A percentile compares a stretch with the other conserved stretches of the same genome.
These are phyloP conservation scores for Cryptocephalus primarius DNA, from an alignment of 2,888 invertebrate genomes.

Conservation along the genomic window DNA sequence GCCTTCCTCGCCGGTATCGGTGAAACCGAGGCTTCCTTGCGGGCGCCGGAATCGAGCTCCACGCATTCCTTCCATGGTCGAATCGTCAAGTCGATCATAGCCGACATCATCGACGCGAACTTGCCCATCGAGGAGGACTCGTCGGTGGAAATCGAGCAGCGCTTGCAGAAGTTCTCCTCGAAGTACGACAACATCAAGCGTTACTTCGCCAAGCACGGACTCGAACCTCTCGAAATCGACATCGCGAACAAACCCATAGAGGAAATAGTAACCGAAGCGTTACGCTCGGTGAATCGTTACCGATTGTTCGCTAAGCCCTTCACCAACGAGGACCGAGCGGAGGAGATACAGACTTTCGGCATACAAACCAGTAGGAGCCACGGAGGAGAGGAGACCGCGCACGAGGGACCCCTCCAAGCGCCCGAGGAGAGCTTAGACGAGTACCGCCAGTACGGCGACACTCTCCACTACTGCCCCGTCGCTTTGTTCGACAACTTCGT, in stretches of 20 bases:
- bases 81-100: conserved; percentile 12
- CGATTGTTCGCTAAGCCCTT: conserved; percentile 37
- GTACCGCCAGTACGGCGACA: conserved; percentile 44
- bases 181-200: conserved; percentile 18
- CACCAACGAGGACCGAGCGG: conserved; percentile 38
- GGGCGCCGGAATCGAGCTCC: conserved; percentile 17
- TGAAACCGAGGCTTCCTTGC: conserved; percentile 23
- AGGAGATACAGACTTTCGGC: conserved; percentile 40
- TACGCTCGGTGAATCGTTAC: conserved; percentile 26
- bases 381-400: conserved; percentile 27
- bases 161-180: conserved; percentile 17
- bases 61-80: conserved; percentile 7
- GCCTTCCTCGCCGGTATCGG: conserved; percentile 25
- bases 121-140: neutral
- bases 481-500: conserved; percentile 42
- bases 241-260: conserved; percentile 22
- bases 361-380: conserved; percentile 31
- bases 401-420: conserved; percentile 19
- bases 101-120: conserved; percentile 12
- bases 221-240: conserved; percentile 19
- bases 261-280: conserved; percentile 25
- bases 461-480: conserved; percentile 50
- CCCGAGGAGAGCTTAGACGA: conserved; percentile 26
- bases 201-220: conserved; percentile 19
- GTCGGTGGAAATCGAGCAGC: conserved; percentile 12